Evolutionary conservation across 2,797 vertebrate genomes (phyloP), one percentile per base, ranked within the genome.

Genomic region (Onychomys arenicola): DNA sequence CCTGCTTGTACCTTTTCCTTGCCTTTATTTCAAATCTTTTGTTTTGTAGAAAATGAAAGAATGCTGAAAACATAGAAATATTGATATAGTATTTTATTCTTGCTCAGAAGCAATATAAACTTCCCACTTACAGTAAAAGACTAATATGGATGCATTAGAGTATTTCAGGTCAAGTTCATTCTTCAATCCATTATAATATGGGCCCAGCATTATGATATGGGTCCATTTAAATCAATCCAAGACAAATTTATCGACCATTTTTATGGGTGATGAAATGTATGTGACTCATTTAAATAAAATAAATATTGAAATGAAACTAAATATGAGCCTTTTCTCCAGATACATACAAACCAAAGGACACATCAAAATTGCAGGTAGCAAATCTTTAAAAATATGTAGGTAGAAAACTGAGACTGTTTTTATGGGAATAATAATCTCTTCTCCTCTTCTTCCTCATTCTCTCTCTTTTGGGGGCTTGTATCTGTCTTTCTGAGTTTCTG

Each of bases 261-360:
- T 96, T 57, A 43, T 63, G 40, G 46, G 23, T 49, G 86, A 91
- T 86, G 9, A 95, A 92, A 75, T 81, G 2, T 73, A 63, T 69
- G 27, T 57, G 55, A 40, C 40, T 77, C 13, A 40, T 67, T 83
- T 75, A 95, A 90, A 91, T 86, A 86, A 21, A 89, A 43, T 75
- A 92, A 76, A 57, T 85, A 93, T 92, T 89, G 89, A 93, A 94
- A 92, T 59, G 9, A 92, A 96, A 55, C 1, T 71, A 29, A 95
- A 89, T 93, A 85, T 85, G 67, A 95, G 12, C 63, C 34, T 5
- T 27, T 78, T 4, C 73, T 87, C 25, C 94, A 81, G 32, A 5
- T n/a, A 76, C 32, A 81, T 10, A 83, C 0, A 63, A 13, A 40
- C 17, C 73, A 16, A 91, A 69, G 96, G 76, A 83, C 19, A 55